Base-by-base conservation (phyloP, 1,140 invertebrate species). In the Diorhabda elongata region DNA sequence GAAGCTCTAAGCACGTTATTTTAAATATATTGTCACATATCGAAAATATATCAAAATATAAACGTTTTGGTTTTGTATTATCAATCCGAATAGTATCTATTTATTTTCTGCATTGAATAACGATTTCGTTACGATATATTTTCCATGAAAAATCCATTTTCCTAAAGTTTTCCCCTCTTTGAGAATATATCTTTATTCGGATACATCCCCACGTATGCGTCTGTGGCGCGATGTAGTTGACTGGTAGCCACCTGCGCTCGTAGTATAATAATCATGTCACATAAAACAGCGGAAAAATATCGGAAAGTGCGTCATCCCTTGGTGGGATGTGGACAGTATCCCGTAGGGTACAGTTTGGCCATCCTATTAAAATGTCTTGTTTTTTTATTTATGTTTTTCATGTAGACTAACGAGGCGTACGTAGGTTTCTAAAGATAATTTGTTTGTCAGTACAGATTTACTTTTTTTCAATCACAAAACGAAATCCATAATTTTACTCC, bases 221-320 rank as follows among this genome's bases (percentile, higher is more conserved):
- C 56, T 41, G 61, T 67, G 67, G 66, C 4, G 3, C 47, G 47
- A 52, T 52, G 47, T 52, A 8, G 47, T n/a, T 52, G n/a, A n/a
- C 47, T 70, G 66, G 67, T 52, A 62, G 67, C 73, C 73, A 74
- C 73, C 73, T 74, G 73, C 71, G 71, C 66, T 72, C 70, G 61
- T 72, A 71, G 72, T 74, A 75, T 75, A 75, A 75, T 75, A 75
- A 75, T 75, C 74, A 75, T 75, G 74, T 75, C 74, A 75, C 74
- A 75, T 75, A 75, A 75, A 75, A 74, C 68, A 26, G 26, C 66
- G 59, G 71, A 69, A 58, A 71, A 67, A 72, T 74, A 71, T 69
- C 71, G 74, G 74, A 69, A 74, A 75, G 69, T 72, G 74, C 69
- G 72, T 70, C 68, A 62, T 64, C 63, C 58, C 64, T 56, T 42